Evolutionary conservation across 92 coral and sea anemone species (phyloP).

Genomic region (Zoanthus solanderi): DNA sequence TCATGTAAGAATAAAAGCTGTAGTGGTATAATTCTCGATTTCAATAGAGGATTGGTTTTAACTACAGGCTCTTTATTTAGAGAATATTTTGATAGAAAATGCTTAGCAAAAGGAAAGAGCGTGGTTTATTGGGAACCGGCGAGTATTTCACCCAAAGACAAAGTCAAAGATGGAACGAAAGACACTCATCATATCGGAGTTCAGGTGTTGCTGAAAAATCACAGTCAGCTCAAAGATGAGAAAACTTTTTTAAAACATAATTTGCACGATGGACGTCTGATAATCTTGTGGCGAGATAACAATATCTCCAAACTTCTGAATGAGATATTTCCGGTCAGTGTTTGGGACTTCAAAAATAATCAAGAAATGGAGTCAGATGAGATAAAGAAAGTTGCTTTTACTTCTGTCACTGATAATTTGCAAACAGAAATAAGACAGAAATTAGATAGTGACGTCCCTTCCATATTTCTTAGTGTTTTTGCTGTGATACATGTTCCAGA

Average conservation of each 20-base stretch:
- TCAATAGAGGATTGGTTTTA: slow-evolving; percentile 61
- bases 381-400: neutral
- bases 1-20: slow-evolving; percentile 69
- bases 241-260: slow-evolving; percentile 27
- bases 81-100: slow-evolving; percentile 25
- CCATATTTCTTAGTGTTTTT: slow-evolving; percentile 23
- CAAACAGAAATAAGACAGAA: neutral
- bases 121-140: neutral
- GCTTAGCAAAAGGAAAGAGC: slow-evolving; percentile 2
- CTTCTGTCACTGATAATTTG: neutral
- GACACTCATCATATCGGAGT: slow-evolving; percentile 26
- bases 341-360: slow-evolving; percentile 70
- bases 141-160: neutral
- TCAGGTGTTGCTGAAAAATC: slow-evolving; percentile 41
- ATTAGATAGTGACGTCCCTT: neutral
- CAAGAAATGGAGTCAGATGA: neutral
- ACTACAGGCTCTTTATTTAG: slow-evolving; percentile 77
- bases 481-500: slow-evolving; percentile 31
- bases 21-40: slow-evolving; percentile 77
- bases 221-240: neutral
- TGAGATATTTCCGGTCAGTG: slow-evolving; percentile 68
- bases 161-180: neutral
- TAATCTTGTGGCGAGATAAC: slow-evolving; percentile 73
- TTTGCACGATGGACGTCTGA: slow-evolving; percentile 58
- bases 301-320: slow-evolving; percentile 51